Percentiles rank a stretch among this genome's conserved stretches.
These are phyloP conservation scores for Limnephilus auricula DNA, from an alignment of 2,888 invertebrate species.

Conservation along the genomic window DNA sequence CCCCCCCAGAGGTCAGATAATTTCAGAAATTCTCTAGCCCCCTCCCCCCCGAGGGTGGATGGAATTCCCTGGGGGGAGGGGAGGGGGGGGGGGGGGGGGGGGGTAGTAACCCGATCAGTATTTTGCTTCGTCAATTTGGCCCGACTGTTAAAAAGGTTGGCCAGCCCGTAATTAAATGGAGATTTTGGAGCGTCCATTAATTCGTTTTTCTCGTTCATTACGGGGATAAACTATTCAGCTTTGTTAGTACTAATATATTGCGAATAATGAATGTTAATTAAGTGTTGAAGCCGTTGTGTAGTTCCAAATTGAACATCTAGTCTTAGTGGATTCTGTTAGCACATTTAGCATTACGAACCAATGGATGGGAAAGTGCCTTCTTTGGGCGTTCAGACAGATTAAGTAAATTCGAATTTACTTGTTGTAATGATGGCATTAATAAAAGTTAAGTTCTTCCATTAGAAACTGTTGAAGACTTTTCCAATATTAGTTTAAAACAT, in stretches of 20 bases:
- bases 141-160: too few relatives aligned
- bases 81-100: too few relatives aligned
- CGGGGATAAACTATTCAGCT: conserved; percentile 6
- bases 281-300: not conserved
- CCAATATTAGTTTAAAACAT: too few relatives aligned
- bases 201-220: conserved; percentile 30
- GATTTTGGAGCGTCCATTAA: conserved; percentile 7
- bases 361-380: not conserved
- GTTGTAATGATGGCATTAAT: not conserved
- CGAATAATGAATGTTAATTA: conserved; percentile 1
- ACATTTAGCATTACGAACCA: not conserved
- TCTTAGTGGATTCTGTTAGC: not conserved
- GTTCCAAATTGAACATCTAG: conserved; percentile 3
- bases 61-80: too few relatives aligned
- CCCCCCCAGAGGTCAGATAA: too few relatives aligned
- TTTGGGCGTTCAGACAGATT: not conserved
- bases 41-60: too few relatives aligned
- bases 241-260: conserved; percentile 6
- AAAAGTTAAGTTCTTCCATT: not conserved
- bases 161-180: conserved; percentile 16
- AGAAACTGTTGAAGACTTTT: not conserved
- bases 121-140: too few relatives aligned
- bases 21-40: too few relatives aligned
- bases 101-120: too few relatives aligned
- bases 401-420: not conserved